These are phyloP conservation scores for Silurus asotus DNA, from an alignment of 2,113 vertebrate species.

Conservation along the genomic window DNA sequence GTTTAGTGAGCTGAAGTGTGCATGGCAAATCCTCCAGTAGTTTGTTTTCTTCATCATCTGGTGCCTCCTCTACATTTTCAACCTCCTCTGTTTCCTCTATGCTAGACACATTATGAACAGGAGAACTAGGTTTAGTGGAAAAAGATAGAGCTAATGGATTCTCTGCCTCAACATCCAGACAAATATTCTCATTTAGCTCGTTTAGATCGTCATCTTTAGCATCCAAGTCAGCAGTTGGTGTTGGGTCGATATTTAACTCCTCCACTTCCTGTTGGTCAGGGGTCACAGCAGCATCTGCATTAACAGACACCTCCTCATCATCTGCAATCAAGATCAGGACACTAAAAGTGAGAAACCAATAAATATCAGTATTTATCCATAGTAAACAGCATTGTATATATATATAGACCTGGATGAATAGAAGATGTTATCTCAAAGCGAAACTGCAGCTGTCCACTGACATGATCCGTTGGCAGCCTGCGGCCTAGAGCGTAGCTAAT, in stretches of 20 bases:
- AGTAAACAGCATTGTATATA: neutral
- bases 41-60: neutral
- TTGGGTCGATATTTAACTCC: slow-evolving; percentile 51
- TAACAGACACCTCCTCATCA: slow-evolving; percentile 90
- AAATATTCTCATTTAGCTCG: slow-evolving; percentile 69
- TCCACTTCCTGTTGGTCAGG: slow-evolving; percentile 61
- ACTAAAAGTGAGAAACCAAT: neutral
- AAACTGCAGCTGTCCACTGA: slow-evolving; percentile 96
- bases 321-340: slow-evolving; percentile 69
- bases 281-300: slow-evolving; percentile 73
- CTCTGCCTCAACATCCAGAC: slow-evolving; percentile 56
- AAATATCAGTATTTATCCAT: neutral
- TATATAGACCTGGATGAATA: slow-evolving; percentile 85
- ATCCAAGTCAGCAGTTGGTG: slow-evolving; percentile 57
- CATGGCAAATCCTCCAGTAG: neutral
- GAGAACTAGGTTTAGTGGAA: slow-evolving; percentile 13
- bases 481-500: slow-evolving; percentile 93
- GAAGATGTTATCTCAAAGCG: slow-evolving; percentile 95
- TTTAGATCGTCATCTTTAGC: slow-evolving; percentile 69
- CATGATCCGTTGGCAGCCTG: slow-evolving; percentile 93
- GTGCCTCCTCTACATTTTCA: slow-evolving; percentile 33
- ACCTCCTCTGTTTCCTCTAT: slow-evolving; percentile 48
- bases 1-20: slow-evolving; percentile 22
- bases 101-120: slow-evolving; percentile 58
- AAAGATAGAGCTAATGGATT: slow-evolving; percentile 45